Conservation (phyloP, 2,797 vertebrate species). For the Protonibea diacanthus region DNA sequence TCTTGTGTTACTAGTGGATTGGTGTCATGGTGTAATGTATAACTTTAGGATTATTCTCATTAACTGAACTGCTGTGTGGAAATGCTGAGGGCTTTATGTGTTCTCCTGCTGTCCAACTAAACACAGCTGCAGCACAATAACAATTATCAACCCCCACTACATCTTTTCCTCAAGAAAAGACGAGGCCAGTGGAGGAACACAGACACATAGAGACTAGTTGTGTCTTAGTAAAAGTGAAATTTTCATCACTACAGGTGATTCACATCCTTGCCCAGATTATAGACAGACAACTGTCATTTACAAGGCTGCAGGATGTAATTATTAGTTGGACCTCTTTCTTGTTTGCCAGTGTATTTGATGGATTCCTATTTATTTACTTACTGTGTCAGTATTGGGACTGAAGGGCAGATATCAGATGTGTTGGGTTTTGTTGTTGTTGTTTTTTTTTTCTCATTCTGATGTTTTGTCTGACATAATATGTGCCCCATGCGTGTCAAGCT, state of each 20-base stretch:
- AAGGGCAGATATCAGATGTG: neutral
- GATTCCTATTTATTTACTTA: neutral
- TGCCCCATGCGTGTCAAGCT: neutral
- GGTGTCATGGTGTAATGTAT: neutral
- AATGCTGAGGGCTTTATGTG: neutral
- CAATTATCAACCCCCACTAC: neutral
- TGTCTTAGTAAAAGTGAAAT: neutral
- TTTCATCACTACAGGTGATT: neutral
- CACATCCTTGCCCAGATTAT: constrained; percentile 1
- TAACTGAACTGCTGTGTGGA: neutral
- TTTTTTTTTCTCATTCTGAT: neutral
- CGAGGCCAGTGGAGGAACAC: neutral
- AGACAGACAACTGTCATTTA: neutral
- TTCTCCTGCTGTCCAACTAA: neutral
- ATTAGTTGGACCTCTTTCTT: constrained; percentile 2
- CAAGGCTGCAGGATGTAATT: neutral
- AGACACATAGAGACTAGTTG: neutral
- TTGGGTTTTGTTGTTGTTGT: no score
- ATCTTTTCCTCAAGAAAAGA: neutral
- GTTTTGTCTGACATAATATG: neutral
- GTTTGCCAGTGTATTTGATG: constrained; percentile 6
- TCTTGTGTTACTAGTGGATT: no score
- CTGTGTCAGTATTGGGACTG: neutral
- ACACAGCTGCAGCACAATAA: constrained; percentile 17
- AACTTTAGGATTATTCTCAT: neutral